phyloP scores from a whole-genome alignment of 2,888 invertebrate species.

The Buathra laborator region DNA sequence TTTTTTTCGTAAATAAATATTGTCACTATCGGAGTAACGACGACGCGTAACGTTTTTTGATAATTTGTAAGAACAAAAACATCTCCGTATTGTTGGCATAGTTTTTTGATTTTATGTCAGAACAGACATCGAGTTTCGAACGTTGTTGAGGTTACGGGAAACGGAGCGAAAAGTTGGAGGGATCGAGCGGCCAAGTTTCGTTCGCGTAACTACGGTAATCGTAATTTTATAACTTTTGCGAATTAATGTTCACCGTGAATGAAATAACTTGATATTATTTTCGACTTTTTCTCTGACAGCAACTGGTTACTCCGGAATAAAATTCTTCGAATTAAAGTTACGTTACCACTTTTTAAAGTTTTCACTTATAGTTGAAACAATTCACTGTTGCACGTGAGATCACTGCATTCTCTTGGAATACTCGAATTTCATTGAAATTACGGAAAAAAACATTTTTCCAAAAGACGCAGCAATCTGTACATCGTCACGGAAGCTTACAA shows the following conservation, averaged over 20 bases:
- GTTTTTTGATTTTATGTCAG: conserved; percentile 56
- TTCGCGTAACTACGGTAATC: neutral
- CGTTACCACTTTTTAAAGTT: conserved; percentile 33
- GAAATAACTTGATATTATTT: conserved; percentile 53
- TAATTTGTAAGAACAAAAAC: conserved; percentile 5
- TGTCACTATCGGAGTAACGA: neutral
- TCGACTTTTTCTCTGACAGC: conserved; percentile 63
- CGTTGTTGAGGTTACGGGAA: conserved; percentile 62
- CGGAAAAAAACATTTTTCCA: conserved; percentile 72
- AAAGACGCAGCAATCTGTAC: conserved; percentile 50
- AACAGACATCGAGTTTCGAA: conserved; percentile 59
- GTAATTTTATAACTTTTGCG: neutral
- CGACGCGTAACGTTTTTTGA: conserved; percentile 18
- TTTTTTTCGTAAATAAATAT: neutral
- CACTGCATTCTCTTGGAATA: conserved; percentile 70
- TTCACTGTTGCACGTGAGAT: conserved; percentile 15
- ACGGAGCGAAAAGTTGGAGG: conserved; percentile 54
- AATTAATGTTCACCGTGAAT: neutral
- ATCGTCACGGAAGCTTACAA: conserved; percentile 60
- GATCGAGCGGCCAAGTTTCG: neutral
- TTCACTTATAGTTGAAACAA: conserved; percentile 4
- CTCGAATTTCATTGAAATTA: conserved; percentile 71
- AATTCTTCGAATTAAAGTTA: conserved; percentile 16
- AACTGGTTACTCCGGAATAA: conserved; percentile 54
- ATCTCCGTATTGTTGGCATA: conserved; percentile 54